Base-by-base conservation (phyloP, 2,113 vertebrate genomes). In the Theristicus caerulescens region DNA sequence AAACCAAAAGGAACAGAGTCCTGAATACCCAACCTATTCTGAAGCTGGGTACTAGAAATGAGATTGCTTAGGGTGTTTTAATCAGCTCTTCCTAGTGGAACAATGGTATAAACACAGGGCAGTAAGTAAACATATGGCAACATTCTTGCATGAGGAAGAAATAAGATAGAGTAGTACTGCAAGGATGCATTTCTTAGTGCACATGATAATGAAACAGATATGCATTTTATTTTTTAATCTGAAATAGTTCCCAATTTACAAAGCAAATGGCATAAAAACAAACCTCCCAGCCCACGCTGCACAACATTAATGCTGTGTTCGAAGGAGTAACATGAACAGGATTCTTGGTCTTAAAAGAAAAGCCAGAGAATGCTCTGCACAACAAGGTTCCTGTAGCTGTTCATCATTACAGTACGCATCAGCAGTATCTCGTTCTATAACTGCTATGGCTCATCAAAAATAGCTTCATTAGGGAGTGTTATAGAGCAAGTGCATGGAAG, bases 41-140 rank as follows among this genome's bases (percentile, higher is more conserved):
- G 20, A 34, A 46, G 12, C 15, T 42, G 9, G 3, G 14, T 64
- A 59, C 34, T 29, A 69, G 70, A 76, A 79, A 61, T 2, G 2
- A 66, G 70, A 54, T 29, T 51, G 16, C 47, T 79, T 27, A 76
- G 13, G 19, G 42, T 51, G 10, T 62, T 91, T 47, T 72, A 31
- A 19, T 42, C n/a, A 19, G 31, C 44, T 91, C 16, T 71, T 86
- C 52, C 27, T 29, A 40, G 21, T 10, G 12, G 7, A 79, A 38
- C 0, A 0, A 36, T 24, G 57, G 52, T 27, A 65, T 18, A 65
- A 66, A 22, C 5, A 0, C 38, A 44, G 47, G 24, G 52, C 16
- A 79, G 38, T 3, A 66, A 44, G 16, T 42, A 64, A 85, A 52
- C 16, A 24, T 24, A 57, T 3, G 17, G 49, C n/a, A 82, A 32